Conservation (phyloP, 2,113 vertebrate species). For the Anguilla japonica region DNA sequence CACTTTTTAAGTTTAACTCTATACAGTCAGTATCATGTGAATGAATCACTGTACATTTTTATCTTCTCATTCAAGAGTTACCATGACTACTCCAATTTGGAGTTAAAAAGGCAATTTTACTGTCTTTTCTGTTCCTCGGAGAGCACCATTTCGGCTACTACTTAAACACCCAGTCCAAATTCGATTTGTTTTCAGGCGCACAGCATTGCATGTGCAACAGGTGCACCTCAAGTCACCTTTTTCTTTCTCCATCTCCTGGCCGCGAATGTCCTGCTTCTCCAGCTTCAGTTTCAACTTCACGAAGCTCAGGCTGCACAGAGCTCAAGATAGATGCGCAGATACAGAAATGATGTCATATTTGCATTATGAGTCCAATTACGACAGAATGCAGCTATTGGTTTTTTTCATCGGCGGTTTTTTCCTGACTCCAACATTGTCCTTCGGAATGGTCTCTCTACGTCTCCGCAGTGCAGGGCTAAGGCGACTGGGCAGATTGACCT, state of each 20-base stretch:
- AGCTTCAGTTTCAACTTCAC: not conserved
- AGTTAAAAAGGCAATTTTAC: not conserved
- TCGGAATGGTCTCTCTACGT: constrained; percentile 45
- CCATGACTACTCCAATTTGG: constrained; percentile 7
- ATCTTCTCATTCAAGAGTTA: constrained; percentile 1
- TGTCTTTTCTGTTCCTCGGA: not conserved
- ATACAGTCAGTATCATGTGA: not conserved
- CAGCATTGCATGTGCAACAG: not conserved
- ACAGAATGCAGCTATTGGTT: constrained; percentile 60
- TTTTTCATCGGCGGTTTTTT: constrained; percentile 50
- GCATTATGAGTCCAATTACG: constrained; percentile 39
- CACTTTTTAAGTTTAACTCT: not conserved
- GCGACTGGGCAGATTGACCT: constrained; percentile 52
- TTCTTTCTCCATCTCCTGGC: not conserved
- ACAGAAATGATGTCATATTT: not conserved
- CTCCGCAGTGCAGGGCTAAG: constrained; percentile 53
- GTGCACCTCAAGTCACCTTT: not conserved
- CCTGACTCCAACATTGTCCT: constrained; percentile 10
- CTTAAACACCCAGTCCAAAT: not conserved
- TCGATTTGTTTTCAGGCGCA: not conserved
- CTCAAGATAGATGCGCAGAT: not conserved
- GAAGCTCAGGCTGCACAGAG: not conserved
- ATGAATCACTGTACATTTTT: not conserved
- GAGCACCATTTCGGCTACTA: not conserved
- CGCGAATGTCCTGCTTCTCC: not conserved